These are phyloP conservation scores for Ashinkailepas kermadecensis DNA, from an alignment of 2,888 invertebrate genomes.

Conservation along the genomic window DNA sequence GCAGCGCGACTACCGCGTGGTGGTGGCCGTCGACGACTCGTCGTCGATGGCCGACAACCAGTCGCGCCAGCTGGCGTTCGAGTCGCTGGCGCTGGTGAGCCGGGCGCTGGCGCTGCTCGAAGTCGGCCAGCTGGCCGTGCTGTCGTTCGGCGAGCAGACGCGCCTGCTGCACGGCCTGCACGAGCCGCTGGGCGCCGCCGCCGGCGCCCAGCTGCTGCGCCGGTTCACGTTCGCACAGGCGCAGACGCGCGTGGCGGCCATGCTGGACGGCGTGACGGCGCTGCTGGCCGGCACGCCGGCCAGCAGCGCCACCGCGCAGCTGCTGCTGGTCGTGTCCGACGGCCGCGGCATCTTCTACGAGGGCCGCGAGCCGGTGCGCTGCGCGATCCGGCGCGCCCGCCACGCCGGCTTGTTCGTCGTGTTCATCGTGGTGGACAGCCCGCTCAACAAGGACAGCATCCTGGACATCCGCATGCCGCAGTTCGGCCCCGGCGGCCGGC, in stretches of 20 bases:
- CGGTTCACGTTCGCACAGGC: slow-evolving; percentile 76
- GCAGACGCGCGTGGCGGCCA: slow-evolving; percentile 74
- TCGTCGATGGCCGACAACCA: slow-evolving; percentile 53
- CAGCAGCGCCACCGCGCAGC: slow-evolving; percentile 57
- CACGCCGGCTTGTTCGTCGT: slow-evolving; percentile 82
- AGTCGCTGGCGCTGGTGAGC: slow-evolving; percentile 82
- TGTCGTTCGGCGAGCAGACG: slow-evolving; percentile 82
- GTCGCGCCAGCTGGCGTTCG: slow-evolving; percentile 72
- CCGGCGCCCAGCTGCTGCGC: slow-evolving; percentile 54
- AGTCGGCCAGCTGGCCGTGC: slow-evolving; percentile 82
- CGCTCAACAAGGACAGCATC: slow-evolving; percentile 84
- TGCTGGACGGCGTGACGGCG: slow-evolving; percentile 70
- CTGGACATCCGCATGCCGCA: slow-evolving; percentile 76
- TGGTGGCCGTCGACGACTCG: slow-evolving; percentile 94
- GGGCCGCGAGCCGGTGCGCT: slow-evolving; percentile 66
- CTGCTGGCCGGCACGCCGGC: slow-evolving; percentile 46
- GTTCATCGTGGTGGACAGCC: slow-evolving; percentile 92
- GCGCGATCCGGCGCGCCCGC: slow-evolving; percentile 70
- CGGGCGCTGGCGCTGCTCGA: slow-evolving; percentile 85
- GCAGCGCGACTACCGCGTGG: slow-evolving; percentile 90
- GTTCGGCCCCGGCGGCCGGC: slow-evolving; percentile 53
- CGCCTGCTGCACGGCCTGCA: slow-evolving; percentile 78
- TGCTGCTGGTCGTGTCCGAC: slow-evolving; percentile 88
- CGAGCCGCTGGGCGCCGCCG: slow-evolving; percentile 76
- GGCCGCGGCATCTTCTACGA: slow-evolving; percentile 87